Base-by-base conservation (phyloP, 1,140 invertebrate species). In the Periplaneta americana region DNA sequence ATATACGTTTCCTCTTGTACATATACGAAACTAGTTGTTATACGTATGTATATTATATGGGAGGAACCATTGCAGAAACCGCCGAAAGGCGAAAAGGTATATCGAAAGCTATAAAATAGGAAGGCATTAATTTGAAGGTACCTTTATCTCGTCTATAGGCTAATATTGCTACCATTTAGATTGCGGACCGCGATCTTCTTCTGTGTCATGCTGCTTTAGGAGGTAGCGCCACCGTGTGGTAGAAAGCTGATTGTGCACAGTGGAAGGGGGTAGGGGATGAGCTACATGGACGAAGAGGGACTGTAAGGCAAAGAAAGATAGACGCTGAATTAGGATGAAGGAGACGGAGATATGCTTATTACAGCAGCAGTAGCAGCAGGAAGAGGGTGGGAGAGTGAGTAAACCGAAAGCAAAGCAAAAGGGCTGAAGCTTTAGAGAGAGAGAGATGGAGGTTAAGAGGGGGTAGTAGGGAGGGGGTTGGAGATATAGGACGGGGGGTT, bases 121-220 rank as follows among this genome's bases (percentile, higher is more conserved):
- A 78, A 34, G 33, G 76, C 35, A 78, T 78, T 39, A 18, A 39
- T 78, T 78, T 36, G n/a, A n/a, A 28, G n/a, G 34, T 78, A 31
- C 76, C 76, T 37, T 78, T 78, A 39, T 78, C 76, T 78, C 76
- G 76, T 78, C 76, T 78, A 78, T 78, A 39, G 33, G 76, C 76
- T 78, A 78, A 78, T 78, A 78, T 78, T 78, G 76, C 76, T 66
- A 36, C 34, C 76, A 78, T 78, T 78, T 78, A 78, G 76, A 78
- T 78, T 31, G 76, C 76, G 76, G n/a, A 39, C 34, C 34, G 35
- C 37, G 76, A 78, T 78, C 76, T 78, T 78, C 76, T 78, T 78
- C 76, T 78, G 76, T 37, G 34, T 39, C 33, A 36, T 78, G 34
- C 34, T 34, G n/a, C 22, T 78, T 34, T 39, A 36, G 34, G 36